A percentile compares a stretch with the other conserved stretches of the same genome.
phyloP scores from a whole-genome alignment of 2,113 vertebrate genomes.

The Rana temporaria region DNA sequence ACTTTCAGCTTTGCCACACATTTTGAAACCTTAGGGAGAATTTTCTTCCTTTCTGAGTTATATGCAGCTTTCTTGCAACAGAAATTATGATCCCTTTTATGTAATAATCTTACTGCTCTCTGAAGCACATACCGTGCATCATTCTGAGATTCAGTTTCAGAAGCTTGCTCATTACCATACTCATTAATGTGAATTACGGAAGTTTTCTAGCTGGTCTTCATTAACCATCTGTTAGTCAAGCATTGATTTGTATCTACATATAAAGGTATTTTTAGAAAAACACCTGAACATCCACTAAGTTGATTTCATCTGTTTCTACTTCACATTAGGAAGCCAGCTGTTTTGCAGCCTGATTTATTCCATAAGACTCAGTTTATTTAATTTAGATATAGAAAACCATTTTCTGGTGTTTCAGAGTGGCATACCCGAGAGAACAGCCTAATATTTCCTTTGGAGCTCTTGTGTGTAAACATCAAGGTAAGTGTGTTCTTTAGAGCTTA shows the following conservation, averaged over 20 bases:
- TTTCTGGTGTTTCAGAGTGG: background rate
- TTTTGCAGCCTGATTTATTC: conserved; percentile 55
- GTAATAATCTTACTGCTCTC: conserved; percentile 64
- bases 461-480: too few relatives aligned
- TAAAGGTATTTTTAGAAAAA: conserved; percentile 71
- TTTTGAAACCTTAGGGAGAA: background rate
- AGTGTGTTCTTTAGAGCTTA: too few relatives aligned
- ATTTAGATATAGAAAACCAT: conserved; percentile 8
- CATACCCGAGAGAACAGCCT: background rate
- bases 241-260: conserved; percentile 73
- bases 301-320: conserved; percentile 67
- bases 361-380: conserved; percentile 50
- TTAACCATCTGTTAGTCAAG: conserved; percentile 78
- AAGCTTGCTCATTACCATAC: conserved; percentile 72
- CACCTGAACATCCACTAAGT: conserved; percentile 69
- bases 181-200: conserved; percentile 78
- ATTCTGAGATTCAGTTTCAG: conserved; percentile 69
- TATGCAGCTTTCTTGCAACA: conserved; percentile 33
- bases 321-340: conserved; percentile 59
- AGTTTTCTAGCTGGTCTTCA: conserved; percentile 74
- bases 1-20: background rate
- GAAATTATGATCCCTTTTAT: conserved; percentile 56
- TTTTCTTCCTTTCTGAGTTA: conserved; percentile 8
- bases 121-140: conserved; percentile 69
- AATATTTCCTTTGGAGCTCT: too few relatives aligned